phyloP scores from a whole-genome alignment of 2,113 vertebrate genomes.

The Arothron firmamentum region DNA sequence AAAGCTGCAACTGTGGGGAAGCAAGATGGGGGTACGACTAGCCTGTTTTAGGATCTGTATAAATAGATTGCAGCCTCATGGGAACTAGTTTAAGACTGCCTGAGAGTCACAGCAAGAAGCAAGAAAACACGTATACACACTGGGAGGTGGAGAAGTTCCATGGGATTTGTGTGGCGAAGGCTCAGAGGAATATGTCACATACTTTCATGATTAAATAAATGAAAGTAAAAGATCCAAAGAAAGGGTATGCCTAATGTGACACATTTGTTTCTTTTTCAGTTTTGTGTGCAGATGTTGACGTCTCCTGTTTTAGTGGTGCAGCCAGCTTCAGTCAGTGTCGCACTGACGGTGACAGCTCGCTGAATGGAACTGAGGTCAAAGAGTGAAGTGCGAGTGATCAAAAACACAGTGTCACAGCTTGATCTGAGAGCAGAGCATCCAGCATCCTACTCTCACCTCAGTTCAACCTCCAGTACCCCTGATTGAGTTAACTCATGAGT shows the following conservation, averaged over 20 bases:
- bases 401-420: too few relatives aligned
- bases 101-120: slow-evolving; percentile 29
- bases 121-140: slow-evolving; percentile 27
- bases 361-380: too few relatives aligned
- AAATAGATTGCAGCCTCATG: slow-evolving; percentile 55
- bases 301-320: too few relatives aligned
- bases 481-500: too few relatives aligned
- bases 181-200: slow-evolving; percentile 28
- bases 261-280: slow-evolving; percentile 1
- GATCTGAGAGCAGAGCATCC: too few relatives aligned
- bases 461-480: too few relatives aligned
- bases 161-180: slow-evolving; percentile 37
- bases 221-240: slow-evolving; percentile 16
- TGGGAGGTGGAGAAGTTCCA: slow-evolving; percentile 41
- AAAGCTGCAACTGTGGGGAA: slow-evolving; percentile 32
- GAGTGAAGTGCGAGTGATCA: too few relatives aligned
- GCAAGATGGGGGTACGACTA: slow-evolving; percentile 22
- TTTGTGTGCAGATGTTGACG: not conserved
- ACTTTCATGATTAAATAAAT: slow-evolving; percentile 45
- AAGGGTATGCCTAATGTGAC: slow-evolving; percentile 10
- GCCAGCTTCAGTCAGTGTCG: too few relatives aligned
- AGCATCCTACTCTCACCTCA: too few relatives aligned
- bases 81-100: slow-evolving; percentile 52
- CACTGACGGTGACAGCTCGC: too few relatives aligned
- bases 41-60: slow-evolving; percentile 57